phyloP scores from a whole-genome alignment of 2,888 invertebrate genomes.

The Gymnoscelis rufifasciata region DNA sequence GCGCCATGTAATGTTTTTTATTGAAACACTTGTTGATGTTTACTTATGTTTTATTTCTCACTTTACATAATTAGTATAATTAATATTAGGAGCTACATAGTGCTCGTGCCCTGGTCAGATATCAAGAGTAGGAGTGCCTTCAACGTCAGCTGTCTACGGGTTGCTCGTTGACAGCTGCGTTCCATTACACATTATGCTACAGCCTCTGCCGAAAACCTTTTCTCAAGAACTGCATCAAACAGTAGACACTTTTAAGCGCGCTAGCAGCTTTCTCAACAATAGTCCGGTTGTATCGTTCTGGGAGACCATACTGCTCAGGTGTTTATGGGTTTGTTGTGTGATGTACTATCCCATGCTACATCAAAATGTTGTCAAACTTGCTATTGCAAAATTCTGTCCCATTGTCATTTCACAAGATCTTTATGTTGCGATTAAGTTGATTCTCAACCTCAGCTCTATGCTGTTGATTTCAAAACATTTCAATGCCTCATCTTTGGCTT shows the following conservation, averaged over 20 bases:
- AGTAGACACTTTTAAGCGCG: slow-evolving; percentile 15
- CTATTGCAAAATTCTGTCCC: slow-evolving; percentile 21
- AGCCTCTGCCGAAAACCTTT: slow-evolving; percentile 19
- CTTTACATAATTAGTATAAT: no score
- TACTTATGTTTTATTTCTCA: no score
- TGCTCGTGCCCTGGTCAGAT: no score
- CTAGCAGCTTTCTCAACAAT: slow-evolving; percentile 16
- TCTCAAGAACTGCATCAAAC: slow-evolving; percentile 8
- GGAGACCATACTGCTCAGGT: neutral
- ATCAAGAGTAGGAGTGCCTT: no score
- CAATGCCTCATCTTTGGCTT: no score
- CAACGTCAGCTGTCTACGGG: no score
- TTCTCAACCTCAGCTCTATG: slow-evolving; percentile 20
- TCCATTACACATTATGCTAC: no score
- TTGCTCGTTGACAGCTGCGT: no score
- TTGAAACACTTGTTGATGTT: no score
- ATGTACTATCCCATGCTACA: slow-evolving; percentile 6
- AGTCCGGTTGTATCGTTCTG: slow-evolving; percentile 19
- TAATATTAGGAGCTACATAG: no score
- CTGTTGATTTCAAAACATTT: neutral
- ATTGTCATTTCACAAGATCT: slow-evolving; percentile 23
- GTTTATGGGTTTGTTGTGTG: neutral
- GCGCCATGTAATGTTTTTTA: no score
- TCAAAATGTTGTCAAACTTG: slow-evolving; percentile 8
- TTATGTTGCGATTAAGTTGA: slow-evolving; percentile 20